Evolutionary conservation across 2,888 invertebrate genomes (phyloP).

Genomic region (Zygaena filipendulae): DNA sequence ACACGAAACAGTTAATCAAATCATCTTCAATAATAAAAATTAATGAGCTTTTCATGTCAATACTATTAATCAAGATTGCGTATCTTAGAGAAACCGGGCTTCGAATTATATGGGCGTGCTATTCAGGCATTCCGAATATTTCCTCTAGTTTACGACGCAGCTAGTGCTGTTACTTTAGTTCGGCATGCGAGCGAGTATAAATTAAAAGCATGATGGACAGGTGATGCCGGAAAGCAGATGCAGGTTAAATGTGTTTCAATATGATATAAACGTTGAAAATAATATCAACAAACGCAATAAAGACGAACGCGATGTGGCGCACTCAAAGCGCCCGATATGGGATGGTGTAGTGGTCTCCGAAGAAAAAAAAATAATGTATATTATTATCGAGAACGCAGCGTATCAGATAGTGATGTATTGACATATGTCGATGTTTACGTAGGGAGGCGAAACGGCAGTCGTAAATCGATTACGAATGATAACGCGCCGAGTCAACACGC

Average conservation of each 20-base stretch:
- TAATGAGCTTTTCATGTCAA: slow-evolving; percentile 14
- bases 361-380: too few relatives aligned
- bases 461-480: slow-evolving; percentile 57
- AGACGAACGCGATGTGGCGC: slow-evolving; percentile 24
- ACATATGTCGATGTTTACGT: slow-evolving; percentile 56
- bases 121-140: slow-evolving; percentile 46
- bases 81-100: neutral
- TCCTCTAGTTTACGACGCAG: slow-evolving; percentile 43
- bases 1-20: too few relatives aligned
- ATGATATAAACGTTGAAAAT: slow-evolving; percentile 58
- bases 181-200: slow-evolving; percentile 42
- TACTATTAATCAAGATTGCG: slow-evolving; percentile 19
- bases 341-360: slow-evolving; percentile 38
- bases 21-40: too few relatives aligned
- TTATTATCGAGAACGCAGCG: slow-evolving; percentile 44
- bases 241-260: slow-evolving; percentile 52
- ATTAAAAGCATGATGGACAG: slow-evolving; percentile 58
- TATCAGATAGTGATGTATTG: slow-evolving; percentile 60
- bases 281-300: slow-evolving; percentile 27
- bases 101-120: slow-evolving; percentile 24
- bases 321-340: slow-evolving; percentile 39
- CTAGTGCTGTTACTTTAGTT: too few relatives aligned
- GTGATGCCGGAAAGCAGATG: slow-evolving; percentile 55
- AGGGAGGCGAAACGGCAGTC: slow-evolving; percentile 66
- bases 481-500: slow-evolving; percentile 48